Base-by-base conservation (phyloP, 92 coral and sea anemone genomes). In the Epizoanthus ramosus region DNA sequence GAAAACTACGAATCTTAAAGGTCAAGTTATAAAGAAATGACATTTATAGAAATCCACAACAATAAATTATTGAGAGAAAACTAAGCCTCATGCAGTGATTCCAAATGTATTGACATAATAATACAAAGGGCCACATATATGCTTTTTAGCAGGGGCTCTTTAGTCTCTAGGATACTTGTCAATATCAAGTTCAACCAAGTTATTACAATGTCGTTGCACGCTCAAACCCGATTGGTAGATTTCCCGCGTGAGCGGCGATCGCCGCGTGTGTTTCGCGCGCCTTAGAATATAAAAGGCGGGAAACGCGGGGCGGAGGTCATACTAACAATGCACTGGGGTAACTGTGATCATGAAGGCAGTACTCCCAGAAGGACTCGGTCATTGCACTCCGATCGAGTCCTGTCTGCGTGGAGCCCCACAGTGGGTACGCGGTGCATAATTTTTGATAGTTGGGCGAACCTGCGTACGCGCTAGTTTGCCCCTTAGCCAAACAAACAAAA, bases 391-490 rank as follows among this genome's bases (percentile, higher is more conserved):
- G 90, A 71, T 35, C 45, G 92, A 90, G 84, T 60, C 81, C 64
- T 17, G 53, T 76, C 94, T 90, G 94, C 89, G 94, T 86, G 97
- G 85, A 91, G 75, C 94, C 94, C 89, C 6, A 31, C 2, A 58
- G 24, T 5, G 90, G 97, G 94, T 93, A 91, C 94, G 79, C 97
- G 97, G 89, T 88, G 92, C 97, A 90, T 41, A 93, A 93, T 93
- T 93, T 93, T 94, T 94, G 89, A 23, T 92, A 89, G 88, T 75
- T 67, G 86, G 95, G 95, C 66, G 92, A 88, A 90, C 95, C 90
- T 92, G 98, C 98, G 95, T 94, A 63, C 92, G 91, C 95, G 95
- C 98, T 92, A 81, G 98, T 88, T 89, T 71, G 91, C 98, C 98
- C 89, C 56, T 58, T 60, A 69, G 6, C 5, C 33, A 83, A 90